Conservation (phyloP, 2,888 invertebrate species). For the Leptinotarsa haldemani region DNA sequence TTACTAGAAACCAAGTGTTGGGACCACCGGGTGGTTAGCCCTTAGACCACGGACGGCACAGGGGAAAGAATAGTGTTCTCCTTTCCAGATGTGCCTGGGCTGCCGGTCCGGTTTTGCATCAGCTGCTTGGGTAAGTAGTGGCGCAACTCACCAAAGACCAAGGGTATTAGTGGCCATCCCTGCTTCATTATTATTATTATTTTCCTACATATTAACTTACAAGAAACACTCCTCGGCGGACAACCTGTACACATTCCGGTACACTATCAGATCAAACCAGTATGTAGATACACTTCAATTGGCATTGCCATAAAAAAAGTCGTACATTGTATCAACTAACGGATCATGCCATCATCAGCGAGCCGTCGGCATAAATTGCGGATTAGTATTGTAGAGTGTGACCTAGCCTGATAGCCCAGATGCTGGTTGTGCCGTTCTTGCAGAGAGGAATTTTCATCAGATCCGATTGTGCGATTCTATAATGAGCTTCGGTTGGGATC, state of each 20-base stretch:
- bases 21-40: too few relatives aligned
- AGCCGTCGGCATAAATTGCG: slow-evolving; percentile 11
- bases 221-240: too few relatives aligned
- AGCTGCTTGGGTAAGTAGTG: too few relatives aligned
- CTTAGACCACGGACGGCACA: too few relatives aligned
- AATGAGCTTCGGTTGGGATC: neutral
- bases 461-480: neutral
- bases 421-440: slow-evolving; percentile 17
- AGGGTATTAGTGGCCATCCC: too few relatives aligned
- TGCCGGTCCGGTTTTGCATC: too few relatives aligned
- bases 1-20: too few relatives aligned
- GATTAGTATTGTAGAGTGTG: slow-evolving; percentile 23
- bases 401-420: slow-evolving; percentile 35
- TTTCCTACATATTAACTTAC: too few relatives aligned
- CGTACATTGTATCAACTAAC: slow-evolving; percentile 2
- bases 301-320: slow-evolving; percentile 2
- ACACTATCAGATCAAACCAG: neutral
- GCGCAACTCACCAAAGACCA: too few relatives aligned
- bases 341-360: slow-evolving; percentile 1
- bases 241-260: neutral
- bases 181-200: too few relatives aligned
- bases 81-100: too few relatives aligned
- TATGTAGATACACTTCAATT: slow-evolving; percentile 8
- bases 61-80: too few relatives aligned
- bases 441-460: slow-evolving; percentile 8